These are phyloP conservation scores for Eonycteris spelaea DNA, from an alignment of 2,113 vertebrate species.

Conservation along the genomic window DNA sequence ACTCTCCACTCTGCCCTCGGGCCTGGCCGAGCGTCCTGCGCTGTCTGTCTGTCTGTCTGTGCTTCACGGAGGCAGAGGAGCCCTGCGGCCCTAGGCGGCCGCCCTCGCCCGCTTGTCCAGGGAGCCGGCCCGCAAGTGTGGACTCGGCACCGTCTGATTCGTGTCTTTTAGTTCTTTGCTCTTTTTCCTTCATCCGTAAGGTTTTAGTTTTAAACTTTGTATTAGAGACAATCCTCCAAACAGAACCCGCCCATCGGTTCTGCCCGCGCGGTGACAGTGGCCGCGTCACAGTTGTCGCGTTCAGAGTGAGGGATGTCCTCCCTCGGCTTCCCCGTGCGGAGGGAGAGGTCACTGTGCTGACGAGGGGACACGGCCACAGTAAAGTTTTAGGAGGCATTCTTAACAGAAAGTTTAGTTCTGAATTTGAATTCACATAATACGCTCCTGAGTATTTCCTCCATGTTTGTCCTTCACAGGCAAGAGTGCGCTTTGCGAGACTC, in stretches of 20 bases:
- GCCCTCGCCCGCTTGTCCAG: background rate
- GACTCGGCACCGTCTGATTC: background rate
- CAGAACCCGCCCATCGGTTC: fast-evolving
- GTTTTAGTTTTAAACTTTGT: background rate
- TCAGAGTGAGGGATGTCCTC: background rate
- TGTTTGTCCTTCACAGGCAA: slow-evolving; percentile 81
- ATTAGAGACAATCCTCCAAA: background rate
- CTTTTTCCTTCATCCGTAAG: background rate
- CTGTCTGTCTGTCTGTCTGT: background rate
- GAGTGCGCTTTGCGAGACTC: slow-evolving; percentile 81
- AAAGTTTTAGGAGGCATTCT: background rate
- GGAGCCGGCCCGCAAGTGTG: too few species aligned
- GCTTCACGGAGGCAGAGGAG: background rate
- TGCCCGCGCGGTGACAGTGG: fast-evolving
- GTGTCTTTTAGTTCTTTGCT: background rate
- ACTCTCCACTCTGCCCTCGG: background rate
- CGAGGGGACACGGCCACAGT: fast-evolving
- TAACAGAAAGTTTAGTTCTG: background rate
- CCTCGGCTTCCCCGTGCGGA: background rate
- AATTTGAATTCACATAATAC: background rate
- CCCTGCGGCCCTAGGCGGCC: background rate
- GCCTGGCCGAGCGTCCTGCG: fast-evolving
- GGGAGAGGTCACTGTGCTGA: fast-evolving
- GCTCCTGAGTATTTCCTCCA: background rate
- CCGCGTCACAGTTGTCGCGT: fast-evolving